A percentile compares a stretch with the other conserved stretches of the same genome.
Conservation (phyloP, 2,888 invertebrate species). For the Agriopis aurantiaria region DNA sequence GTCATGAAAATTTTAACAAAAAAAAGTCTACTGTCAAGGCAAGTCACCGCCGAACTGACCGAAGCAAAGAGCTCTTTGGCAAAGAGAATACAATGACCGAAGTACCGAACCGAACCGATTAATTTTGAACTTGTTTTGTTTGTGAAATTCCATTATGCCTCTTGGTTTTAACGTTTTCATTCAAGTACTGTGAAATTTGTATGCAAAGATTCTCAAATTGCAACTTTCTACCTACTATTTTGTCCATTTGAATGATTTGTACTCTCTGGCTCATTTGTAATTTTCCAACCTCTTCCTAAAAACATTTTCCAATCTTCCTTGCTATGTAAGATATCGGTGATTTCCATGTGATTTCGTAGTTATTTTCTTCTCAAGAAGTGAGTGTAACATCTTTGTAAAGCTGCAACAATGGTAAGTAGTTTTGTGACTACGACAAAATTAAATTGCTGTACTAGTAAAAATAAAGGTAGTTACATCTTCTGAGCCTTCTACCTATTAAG, state of each 20-base stretch:
- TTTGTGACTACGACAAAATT: too few species aligned
- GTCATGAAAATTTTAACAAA: too few species aligned
- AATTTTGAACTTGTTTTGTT: not conserved
- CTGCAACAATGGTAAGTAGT: not conserved
- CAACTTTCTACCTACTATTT: not conserved
- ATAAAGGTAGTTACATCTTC: too few species aligned
- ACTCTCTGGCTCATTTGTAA: not conserved
- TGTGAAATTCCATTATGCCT: not conserved
- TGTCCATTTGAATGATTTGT: not conserved
- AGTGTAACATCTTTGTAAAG: not conserved
- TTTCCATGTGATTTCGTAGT: not conserved
- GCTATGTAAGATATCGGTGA: too few species aligned
- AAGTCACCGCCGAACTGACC: too few species aligned
- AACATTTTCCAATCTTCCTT: not conserved
- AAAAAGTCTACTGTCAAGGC: too few species aligned
- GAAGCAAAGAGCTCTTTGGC: too few species aligned
- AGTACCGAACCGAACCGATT: not conserved
- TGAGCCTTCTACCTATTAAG: too few species aligned
- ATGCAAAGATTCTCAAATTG: too few species aligned
- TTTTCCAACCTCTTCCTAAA: not conserved
- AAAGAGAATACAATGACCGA: too few species aligned
- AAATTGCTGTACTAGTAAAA: too few species aligned
- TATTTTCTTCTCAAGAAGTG: not conserved
- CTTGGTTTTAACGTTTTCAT: not conserved
- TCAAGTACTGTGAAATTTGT: not conserved